Evolutionary conservation across 2,113 vertebrate species (phyloP).

Genomic region (Hemiscyllium ocellatum): DNA sequence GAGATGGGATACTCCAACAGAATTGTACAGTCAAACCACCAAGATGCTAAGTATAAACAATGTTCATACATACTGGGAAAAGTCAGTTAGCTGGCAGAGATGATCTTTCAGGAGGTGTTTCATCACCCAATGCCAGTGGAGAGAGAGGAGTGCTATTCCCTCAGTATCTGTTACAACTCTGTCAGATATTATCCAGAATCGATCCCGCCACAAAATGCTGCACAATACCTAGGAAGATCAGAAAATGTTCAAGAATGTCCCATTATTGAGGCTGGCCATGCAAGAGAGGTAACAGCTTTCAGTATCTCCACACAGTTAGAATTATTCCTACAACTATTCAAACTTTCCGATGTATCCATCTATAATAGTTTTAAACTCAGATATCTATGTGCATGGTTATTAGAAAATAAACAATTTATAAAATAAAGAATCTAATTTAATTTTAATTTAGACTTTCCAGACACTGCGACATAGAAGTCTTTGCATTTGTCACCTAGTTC

Average conservation of each 20-base stretch:
- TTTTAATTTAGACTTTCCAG: neutral
- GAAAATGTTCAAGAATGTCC: neutral
- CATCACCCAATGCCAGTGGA: slow-evolving; percentile 96
- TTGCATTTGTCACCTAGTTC: neutral
- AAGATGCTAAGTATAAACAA: neutral
- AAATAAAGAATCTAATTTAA: neutral
- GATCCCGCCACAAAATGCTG: slow-evolving; percentile 74
- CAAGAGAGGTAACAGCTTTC: neutral
- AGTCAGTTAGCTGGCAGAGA: slow-evolving; percentile 69
- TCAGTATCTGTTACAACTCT: slow-evolving; percentile 61
- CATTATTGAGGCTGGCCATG: neutral
- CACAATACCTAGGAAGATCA: slow-evolving; percentile 57
- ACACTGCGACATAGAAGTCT: neutral
- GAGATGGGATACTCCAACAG: neutral
- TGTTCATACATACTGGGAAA: slow-evolving; percentile 68
- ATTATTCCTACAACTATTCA: neutral
- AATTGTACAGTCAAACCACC: neutral
- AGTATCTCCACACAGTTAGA: neutral
- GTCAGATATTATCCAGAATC: slow-evolving; percentile 76
- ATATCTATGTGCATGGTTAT: neutral
- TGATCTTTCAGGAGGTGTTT: slow-evolving; percentile 73
- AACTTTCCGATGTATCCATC: neutral
- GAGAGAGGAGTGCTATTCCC: slow-evolving; percentile 73
- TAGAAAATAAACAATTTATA: neutral
- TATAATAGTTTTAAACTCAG: neutral